These are phyloP conservation scores for Mastomys coucha DNA, from an alignment of 2,113 vertebrate species.

Conservation along the genomic window DNA sequence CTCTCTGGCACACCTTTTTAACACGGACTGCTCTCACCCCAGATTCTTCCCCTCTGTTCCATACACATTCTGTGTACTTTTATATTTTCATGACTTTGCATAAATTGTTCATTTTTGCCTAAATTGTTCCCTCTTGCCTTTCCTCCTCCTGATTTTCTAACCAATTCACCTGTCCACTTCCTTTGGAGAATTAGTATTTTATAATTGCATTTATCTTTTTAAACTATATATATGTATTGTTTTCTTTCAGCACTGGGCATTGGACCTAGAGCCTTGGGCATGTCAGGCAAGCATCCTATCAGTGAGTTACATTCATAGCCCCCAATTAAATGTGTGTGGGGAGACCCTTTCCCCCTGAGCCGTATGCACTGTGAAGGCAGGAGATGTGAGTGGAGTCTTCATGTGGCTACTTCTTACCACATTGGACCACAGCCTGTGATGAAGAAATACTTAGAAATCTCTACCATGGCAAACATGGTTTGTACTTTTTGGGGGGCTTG, in stretches of 20 bases:
- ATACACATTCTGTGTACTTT: background rate
- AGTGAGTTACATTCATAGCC: background rate
- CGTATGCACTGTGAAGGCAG: background rate
- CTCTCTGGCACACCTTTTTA: background rate
- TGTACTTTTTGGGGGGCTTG: background rate
- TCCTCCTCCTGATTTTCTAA: background rate
- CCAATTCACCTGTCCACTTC: background rate
- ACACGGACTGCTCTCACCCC: background rate
- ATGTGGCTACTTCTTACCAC: background rate
- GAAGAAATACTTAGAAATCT: background rate
- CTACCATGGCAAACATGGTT: background rate
- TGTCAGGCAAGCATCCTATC: background rate
- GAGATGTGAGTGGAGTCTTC: background rate
- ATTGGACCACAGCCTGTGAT: background rate
- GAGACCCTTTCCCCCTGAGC: background rate
- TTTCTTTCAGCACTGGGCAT: background rate
- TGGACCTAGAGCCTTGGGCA: background rate
- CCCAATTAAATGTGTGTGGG: background rate
- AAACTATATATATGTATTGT: background rate
- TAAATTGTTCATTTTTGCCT: background rate
- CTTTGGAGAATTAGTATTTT: background rate
- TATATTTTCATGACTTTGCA: background rate
- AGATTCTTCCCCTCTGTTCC: rapidly evolving
- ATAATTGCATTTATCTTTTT: background rate
- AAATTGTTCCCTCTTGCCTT: background rate